These are phyloP conservation scores for Argyrosomus japonicus DNA, from an alignment of 2,113 vertebrate genomes.

Conservation along the genomic window DNA sequence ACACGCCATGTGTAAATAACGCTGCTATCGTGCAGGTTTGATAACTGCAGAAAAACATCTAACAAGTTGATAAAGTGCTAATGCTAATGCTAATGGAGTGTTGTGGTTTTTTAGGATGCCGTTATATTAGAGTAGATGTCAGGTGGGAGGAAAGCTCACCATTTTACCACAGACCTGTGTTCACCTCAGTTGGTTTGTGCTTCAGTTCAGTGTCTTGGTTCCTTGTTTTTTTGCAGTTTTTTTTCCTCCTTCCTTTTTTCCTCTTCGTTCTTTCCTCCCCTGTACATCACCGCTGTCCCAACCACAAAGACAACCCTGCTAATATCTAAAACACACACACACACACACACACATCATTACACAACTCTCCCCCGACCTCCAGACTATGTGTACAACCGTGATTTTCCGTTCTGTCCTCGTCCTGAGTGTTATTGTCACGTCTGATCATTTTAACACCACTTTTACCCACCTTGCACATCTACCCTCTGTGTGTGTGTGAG, in stretches of 20 bases:
- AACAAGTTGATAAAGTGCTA: not conserved
- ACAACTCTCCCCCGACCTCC: conserved; percentile 31
- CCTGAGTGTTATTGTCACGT: conserved; percentile 18
- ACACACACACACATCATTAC: conserved; percentile 8
- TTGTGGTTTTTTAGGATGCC: not conserved
- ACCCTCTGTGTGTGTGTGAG: conserved; percentile 26
- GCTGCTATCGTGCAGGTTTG: not conserved
- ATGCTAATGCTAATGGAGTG: not conserved
- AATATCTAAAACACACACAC: conserved; percentile 6
- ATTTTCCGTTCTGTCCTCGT: conserved; percentile 49
- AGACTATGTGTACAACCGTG: conserved; percentile 27
- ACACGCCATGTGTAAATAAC: not conserved
- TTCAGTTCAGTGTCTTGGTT: conserved; percentile 44
- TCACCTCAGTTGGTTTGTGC: conserved; percentile 45
- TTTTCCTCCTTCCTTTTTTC: not conserved
- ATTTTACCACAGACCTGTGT: conserved; percentile 4
- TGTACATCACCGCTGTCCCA: conserved; percentile 29
- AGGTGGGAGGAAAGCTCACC: no score
- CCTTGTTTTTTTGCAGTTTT: conserved; percentile 11
- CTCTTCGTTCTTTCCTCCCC: conserved; percentile 10
- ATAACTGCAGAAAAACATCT: not conserved
- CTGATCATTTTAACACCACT: conserved; percentile 46
- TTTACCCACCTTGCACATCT: conserved; percentile 41
- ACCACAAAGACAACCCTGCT: conserved; percentile 26
- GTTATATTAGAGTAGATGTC: not conserved